These are phyloP conservation scores for Aegotheles bennettii DNA, from an alignment of 2,113 vertebrate species.

Conservation along the genomic window DNA sequence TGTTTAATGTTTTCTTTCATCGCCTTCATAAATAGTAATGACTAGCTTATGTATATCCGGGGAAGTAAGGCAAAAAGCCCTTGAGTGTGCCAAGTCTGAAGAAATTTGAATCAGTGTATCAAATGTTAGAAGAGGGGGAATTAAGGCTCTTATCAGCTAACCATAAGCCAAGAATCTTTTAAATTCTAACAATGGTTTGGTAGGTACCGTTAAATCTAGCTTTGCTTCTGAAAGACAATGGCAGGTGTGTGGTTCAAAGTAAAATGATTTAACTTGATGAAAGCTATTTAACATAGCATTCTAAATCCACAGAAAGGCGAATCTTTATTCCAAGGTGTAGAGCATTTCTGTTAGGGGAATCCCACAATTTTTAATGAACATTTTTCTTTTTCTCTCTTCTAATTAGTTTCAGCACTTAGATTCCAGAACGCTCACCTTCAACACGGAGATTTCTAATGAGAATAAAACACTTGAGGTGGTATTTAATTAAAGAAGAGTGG, in stretches of 20 bases:
- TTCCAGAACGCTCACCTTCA: conserved; percentile 29
- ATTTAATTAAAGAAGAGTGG: conserved; percentile 77
- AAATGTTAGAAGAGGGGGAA: conserved; percentile 28
- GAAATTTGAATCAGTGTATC: conserved; percentile 35
- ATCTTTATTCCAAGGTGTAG: conserved; percentile 47
- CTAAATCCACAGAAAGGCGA: conserved; percentile 50
- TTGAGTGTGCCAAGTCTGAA: conserved; percentile 35
- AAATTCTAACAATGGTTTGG: background rate
- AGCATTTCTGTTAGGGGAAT: conserved; percentile 57
- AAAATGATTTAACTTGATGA: conserved; percentile 34
- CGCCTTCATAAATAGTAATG: conserved; percentile 54
- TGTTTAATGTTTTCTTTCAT: conserved; percentile 51
- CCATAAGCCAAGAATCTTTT: conserved; percentile 18
- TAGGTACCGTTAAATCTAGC: conserved; percentile 2
- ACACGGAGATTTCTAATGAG: conserved; percentile 13
- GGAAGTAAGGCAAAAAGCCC: conserved; percentile 35
- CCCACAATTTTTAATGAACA: conserved; percentile 53
- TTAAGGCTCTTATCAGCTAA: conserved; percentile 6
- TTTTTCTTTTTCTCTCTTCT: conserved; percentile 57
- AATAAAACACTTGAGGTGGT: conserved; percentile 71
- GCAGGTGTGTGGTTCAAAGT: background rate
- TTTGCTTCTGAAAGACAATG: conserved; percentile 11
- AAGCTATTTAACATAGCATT: conserved; percentile 42
- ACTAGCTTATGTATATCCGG: conserved; percentile 50
- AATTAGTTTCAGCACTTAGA: conserved; percentile 62